phyloP scores from a whole-genome alignment of 2,888 invertebrate species.

The Rotaria socialis region DNA sequence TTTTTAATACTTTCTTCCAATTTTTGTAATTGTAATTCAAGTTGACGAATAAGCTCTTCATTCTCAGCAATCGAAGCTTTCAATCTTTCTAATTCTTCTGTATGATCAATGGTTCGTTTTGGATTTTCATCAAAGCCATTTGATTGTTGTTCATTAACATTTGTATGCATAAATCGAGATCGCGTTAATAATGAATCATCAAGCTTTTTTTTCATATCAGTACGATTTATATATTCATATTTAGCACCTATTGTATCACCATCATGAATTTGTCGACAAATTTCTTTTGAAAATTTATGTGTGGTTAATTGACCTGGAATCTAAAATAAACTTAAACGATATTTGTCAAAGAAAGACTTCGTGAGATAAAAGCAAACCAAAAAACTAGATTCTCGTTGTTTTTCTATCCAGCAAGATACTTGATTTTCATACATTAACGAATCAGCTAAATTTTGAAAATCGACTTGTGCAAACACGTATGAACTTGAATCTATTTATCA shows the following conservation, averaged over 20 bases:
- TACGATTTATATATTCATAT: not conserved
- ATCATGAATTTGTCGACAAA: not conserved
- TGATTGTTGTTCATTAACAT: not conserved
- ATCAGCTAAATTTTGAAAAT: slow-evolving; percentile 18
- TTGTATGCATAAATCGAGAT: slow-evolving; percentile 33
- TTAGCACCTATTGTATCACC: not conserved
- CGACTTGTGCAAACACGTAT: slow-evolving; percentile 8
- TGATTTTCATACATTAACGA: slow-evolving; percentile 29
- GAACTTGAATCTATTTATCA: not conserved
- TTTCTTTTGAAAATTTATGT: not conserved
- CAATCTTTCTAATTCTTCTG: slow-evolving; percentile 1
- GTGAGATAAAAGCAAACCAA: not conserved
- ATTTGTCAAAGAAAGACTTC: too few relatives aligned
- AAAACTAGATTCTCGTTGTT: not conserved
- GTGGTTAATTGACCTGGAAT: not conserved
- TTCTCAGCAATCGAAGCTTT: not conserved
- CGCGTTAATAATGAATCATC: not conserved
- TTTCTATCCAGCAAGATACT: not conserved
- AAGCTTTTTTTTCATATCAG: not conserved
- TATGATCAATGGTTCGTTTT: slow-evolving; percentile 14
- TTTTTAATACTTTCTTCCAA: slow-evolving; percentile 3
- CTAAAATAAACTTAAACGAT: not conserved
- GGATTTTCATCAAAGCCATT: not conserved
- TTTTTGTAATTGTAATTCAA: slow-evolving; percentile 22
- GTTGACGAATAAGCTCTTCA: not conserved